phyloP scores from a whole-genome alignment of 2,888 invertebrate species.

The Dendrolimus houi region DNA sequence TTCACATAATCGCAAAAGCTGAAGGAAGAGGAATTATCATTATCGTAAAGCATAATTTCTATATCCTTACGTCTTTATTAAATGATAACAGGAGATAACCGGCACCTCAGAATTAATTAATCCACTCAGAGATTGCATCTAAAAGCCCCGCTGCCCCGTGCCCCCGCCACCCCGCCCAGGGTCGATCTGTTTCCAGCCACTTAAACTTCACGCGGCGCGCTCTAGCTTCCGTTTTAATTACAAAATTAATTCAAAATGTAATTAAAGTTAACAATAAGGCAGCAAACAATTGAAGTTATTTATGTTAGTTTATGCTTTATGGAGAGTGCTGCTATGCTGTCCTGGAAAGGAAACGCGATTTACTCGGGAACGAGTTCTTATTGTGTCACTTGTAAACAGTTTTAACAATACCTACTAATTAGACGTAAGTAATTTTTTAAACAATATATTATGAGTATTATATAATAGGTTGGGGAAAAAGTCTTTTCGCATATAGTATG shows the following conservation, averaged over 20 bases:
- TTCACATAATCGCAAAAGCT: conserved; percentile 32
- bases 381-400: background rate
- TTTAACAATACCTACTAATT: too few relatives aligned
- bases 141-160: conserved; percentile 49
- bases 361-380: conserved; percentile 25
- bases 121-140: conserved; percentile 77
- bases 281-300: conserved; percentile 78
- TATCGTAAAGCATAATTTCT: conserved; percentile 43
- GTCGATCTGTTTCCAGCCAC: conserved; percentile 75
- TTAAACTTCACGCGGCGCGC: conserved; percentile 76
- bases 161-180: conserved; percentile 38
- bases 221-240: conserved; percentile 78
- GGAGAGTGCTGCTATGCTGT: conserved; percentile 42
- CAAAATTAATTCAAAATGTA: conserved; percentile 79
- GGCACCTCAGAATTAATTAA: conserved; percentile 76
- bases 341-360: conserved; percentile 34
- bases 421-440: too few relatives aligned
- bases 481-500: too few relatives aligned
- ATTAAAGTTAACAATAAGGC: conserved; percentile 78
- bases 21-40: conserved; percentile 14
- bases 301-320: conserved; percentile 77
- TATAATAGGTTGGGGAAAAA: too few relatives aligned
- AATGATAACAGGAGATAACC: conserved; percentile 75
- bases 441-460: too few relatives aligned
- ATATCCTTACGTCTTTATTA: conserved; percentile 67